A percentile compares a stretch with the other conserved stretches of the same genome.
These are phyloP conservation scores for Pangasianodon hypophthalmus DNA, from an alignment of 2,113 vertebrate genomes.

Conservation along the genomic window DNA sequence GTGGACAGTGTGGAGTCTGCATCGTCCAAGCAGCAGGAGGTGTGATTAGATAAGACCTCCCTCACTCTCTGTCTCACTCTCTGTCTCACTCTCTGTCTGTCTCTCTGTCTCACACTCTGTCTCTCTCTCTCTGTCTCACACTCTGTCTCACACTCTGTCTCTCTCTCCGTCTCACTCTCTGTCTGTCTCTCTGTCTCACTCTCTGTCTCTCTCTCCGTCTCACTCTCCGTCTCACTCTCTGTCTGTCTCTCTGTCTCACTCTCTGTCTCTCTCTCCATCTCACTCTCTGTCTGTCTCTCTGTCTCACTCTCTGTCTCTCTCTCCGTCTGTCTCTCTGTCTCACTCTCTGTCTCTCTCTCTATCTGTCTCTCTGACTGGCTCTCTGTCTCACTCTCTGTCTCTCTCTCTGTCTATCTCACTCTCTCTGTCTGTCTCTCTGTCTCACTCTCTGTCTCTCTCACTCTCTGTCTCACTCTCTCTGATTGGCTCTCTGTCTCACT, in stretches of 20 bases:
- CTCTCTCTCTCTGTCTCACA: not conserved
- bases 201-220: no score
- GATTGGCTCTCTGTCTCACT: not conserved
- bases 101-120: not conserved
- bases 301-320: not conserved
- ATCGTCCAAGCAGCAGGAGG: slow-evolving; percentile 4
- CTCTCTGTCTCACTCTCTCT: not conserved
- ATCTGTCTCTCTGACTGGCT: not conserved
- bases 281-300: not conserved
- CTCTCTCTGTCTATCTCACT: not conserved
- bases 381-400: not conserved
- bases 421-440: not conserved
- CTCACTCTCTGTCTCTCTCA: no score
- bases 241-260: not conserved
- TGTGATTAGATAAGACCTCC: slow-evolving; percentile 2
- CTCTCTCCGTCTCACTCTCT: not conserved
- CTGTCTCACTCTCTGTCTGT: not conserved
- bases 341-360: not conserved
- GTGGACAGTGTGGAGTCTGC: slow-evolving; percentile 35
- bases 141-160: not conserved
- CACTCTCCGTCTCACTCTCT: no score
- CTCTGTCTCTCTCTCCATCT: not conserved
- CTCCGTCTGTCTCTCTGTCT: not conserved
- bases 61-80: not conserved
- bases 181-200: no score